Evolutionary conservation across 2,797 vertebrate genomes (phyloP).

Genomic region (Scyliorhinus canicula): DNA sequence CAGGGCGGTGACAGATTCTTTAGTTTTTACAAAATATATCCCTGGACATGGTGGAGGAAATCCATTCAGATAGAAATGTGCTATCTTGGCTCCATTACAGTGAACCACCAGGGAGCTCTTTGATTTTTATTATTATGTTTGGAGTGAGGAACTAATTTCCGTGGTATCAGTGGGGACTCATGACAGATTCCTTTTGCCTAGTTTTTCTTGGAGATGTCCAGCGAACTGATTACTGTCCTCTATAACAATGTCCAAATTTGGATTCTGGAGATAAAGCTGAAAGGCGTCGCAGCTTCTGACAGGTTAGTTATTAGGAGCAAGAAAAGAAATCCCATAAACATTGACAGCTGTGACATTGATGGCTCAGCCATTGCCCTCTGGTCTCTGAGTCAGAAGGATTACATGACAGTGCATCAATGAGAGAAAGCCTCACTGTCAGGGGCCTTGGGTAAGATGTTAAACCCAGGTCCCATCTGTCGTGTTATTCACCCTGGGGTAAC

Average conservation of each 20-base stretch:
- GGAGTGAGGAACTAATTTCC: constrained; percentile 34
- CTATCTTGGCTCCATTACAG: background rate
- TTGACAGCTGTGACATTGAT: background rate
- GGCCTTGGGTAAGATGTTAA: background rate
- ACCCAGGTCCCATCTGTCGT: background rate
- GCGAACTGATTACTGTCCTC: background rate
- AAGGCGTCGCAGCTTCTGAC: background rate
- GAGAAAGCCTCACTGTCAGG: no score
- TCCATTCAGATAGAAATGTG: background rate
- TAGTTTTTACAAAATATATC: constrained; percentile 9
- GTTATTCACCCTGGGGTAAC: no score
- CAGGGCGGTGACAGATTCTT: background rate
- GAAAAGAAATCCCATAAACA: background rate
- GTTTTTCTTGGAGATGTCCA: background rate
- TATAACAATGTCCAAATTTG: background rate
- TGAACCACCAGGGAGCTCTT: constrained; percentile 16
- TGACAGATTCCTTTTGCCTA: background rate
- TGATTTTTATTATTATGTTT: constrained; percentile 6
- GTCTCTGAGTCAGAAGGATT: background rate
- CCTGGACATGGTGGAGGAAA: background rate
- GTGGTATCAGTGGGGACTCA: constrained; percentile 10
- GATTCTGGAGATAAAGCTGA: background rate
- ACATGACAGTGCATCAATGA: background rate
- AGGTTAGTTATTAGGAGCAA: constrained; percentile 4
- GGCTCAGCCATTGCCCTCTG: background rate